phyloP scores from a whole-genome alignment of 2,888 invertebrate species.

The Cheilosia vulpina region DNA sequence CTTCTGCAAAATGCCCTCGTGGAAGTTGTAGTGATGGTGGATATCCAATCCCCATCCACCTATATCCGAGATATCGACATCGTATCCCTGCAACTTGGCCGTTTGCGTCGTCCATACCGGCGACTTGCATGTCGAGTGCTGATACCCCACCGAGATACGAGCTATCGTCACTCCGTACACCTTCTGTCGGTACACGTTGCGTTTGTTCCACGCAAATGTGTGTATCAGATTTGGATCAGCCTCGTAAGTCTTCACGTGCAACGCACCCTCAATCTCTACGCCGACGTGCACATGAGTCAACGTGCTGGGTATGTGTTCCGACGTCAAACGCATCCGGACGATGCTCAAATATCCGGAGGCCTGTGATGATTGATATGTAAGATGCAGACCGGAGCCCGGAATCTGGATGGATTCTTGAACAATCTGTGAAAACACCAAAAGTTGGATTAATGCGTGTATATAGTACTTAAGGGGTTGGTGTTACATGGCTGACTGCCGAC shows the following conservation, averaged over 20 bases:
- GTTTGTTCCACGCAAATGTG: slow-evolving; percentile 98
- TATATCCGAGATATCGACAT: slow-evolving; percentile 97
- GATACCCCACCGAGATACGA: slow-evolving; percentile 96
- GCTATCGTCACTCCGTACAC: slow-evolving; percentile 95
- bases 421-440: slow-evolving; percentile 86
- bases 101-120: slow-evolving; percentile 98
- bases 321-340: slow-evolving; percentile 94
- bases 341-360: slow-evolving; percentile 97
- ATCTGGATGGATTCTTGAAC: slow-evolving; percentile 98
- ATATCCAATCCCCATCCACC: slow-evolving; percentile 99
- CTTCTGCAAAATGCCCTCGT: slow-evolving; percentile 98
- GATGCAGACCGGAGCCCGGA: slow-evolving; percentile 95
- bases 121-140: slow-evolving; percentile 93
- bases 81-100: slow-evolving; percentile 96
- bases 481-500: slow-evolving; percentile 18
- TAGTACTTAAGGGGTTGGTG: neutral
- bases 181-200: slow-evolving; percentile 98
- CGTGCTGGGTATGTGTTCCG: slow-evolving; percentile 90
- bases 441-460: slow-evolving; percentile 25
- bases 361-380: slow-evolving; percentile 98
- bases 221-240: slow-evolving; percentile 97
- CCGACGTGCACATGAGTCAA: slow-evolving; percentile 95
- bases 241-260: slow-evolving; percentile 96
- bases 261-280: slow-evolving; percentile 96
- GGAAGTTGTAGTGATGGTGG: slow-evolving; percentile 99